These are phyloP conservation scores for Dascyllus trimaculatus DNA, from an alignment of 2,113 vertebrate genomes.

Conservation along the genomic window DNA sequence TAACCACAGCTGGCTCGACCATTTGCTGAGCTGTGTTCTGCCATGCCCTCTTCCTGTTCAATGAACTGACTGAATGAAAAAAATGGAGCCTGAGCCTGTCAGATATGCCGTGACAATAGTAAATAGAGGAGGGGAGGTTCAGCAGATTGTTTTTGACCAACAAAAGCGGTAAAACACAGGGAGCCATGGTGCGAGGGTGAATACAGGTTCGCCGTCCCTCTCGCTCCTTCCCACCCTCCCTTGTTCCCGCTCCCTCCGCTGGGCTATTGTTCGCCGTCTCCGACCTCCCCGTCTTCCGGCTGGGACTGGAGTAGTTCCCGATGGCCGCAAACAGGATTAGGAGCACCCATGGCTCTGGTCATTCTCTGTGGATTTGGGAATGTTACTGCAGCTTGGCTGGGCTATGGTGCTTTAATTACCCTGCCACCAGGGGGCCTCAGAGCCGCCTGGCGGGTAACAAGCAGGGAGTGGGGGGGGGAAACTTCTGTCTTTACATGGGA, in stretches of 20 bases:
- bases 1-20: neutral
- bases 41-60: constrained; percentile 42
- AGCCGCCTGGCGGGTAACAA: constrained; percentile 68
- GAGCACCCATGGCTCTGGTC: constrained; percentile 77
- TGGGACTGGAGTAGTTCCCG: constrained; percentile 70
- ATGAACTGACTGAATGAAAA: constrained; percentile 45
- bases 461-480: constrained; percentile 45
- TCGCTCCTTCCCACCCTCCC: constrained; percentile 62
- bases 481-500: constrained; percentile 75
- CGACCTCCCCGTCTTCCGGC: constrained; percentile 79
- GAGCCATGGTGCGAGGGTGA: constrained; percentile 69
- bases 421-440: constrained; percentile 84
- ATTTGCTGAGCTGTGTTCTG: constrained; percentile 27
- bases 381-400: constrained; percentile 81
- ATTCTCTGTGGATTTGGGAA: constrained; percentile 82
- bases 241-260: constrained; percentile 55
- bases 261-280: constrained; percentile 75
- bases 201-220: constrained; percentile 60
- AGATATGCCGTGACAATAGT: constrained; percentile 46
- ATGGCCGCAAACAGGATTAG: constrained; percentile 87
- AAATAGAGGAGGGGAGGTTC: constrained; percentile 45
- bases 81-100: constrained; percentile 36
- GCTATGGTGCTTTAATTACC: constrained; percentile 86
- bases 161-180: constrained; percentile 68
- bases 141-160: constrained; percentile 51